Evolutionary conservation across 2,113 vertebrate species (phyloP).

Genomic region (Pseudolaguvia tuberculata): DNA sequence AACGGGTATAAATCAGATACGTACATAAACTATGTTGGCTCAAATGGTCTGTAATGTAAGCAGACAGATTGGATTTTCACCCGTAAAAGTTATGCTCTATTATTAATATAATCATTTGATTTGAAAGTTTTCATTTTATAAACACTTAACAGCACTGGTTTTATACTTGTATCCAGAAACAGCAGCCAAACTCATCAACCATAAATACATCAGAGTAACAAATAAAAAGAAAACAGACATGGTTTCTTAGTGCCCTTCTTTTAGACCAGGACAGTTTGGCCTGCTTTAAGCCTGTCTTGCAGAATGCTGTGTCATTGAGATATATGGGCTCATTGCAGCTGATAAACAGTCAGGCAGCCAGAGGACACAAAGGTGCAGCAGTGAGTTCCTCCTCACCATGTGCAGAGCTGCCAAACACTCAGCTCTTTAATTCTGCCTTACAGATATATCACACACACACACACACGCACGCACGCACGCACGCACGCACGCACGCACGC

Average conservation of each 20-base stretch:
- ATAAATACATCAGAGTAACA: slow-evolving; percentile 31
- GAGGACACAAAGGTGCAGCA: slow-evolving; percentile 38
- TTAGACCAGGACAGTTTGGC: slow-evolving; percentile 43
- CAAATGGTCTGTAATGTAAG: too few relatives aligned
- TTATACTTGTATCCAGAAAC: slow-evolving; percentile 19
- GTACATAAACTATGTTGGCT: too few relatives aligned
- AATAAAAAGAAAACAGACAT: slow-evolving; percentile 10
- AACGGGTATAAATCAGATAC: too few relatives aligned
- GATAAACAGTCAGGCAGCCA: slow-evolving; percentile 47
- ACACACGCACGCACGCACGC: too few relatives aligned
- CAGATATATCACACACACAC: slow-evolving; percentile 15
- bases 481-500: background rate
- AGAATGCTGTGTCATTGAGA: slow-evolving; percentile 44
- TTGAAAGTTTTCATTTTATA: too few relatives aligned
- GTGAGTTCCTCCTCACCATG: slow-evolving; percentile 27
- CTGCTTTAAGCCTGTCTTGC: slow-evolving; percentile 26
- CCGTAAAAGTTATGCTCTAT: too few relatives aligned
- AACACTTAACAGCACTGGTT: too few relatives aligned
- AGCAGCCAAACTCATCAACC: background rate
- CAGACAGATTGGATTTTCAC: too few relatives aligned
- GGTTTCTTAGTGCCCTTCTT: slow-evolving; percentile 12
- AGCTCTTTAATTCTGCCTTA: slow-evolving; percentile 19
- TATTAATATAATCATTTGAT: too few relatives aligned
- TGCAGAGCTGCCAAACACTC: slow-evolving; percentile 26
- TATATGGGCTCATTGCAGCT: slow-evolving; percentile 42